These are phyloP conservation scores for Drusus annulatus DNA, from an alignment of 1,140 invertebrate species.

Conservation along the genomic window DNA sequence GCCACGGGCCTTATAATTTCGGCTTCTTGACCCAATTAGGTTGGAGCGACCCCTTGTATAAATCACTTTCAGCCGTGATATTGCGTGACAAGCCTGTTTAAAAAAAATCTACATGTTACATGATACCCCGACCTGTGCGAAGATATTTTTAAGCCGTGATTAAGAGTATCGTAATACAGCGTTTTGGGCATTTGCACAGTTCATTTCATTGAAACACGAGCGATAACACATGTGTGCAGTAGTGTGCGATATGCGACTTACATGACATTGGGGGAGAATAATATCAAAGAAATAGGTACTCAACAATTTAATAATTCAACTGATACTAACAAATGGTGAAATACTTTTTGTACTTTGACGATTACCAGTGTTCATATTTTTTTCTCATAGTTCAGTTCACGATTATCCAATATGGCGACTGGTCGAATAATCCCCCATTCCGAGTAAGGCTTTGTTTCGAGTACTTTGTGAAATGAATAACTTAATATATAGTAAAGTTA, in stretches of 20 bases:
- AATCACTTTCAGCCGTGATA: conserved; percentile 52
- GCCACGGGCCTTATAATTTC: conserved; percentile 19
- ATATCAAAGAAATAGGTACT: no score
- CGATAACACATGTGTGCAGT: conserved; percentile 29
- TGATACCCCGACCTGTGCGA: conserved; percentile 24
- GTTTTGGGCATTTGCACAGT: conserved; percentile 22
- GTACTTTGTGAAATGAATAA: no score
- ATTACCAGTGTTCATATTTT: no score
- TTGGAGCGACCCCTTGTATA: conserved; percentile 43
- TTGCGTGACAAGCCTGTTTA: conserved; percentile 54
- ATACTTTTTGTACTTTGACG: no score
- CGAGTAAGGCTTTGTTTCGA: no score
- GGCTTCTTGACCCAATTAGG: conserved; percentile 39
- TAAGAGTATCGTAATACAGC: conserved; percentile 45
- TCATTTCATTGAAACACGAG: conserved; percentile 39
- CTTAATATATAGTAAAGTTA: no score
- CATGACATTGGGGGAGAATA: no score
- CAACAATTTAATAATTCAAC: no score
- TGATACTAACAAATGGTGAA: no score
- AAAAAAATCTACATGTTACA: conserved; percentile 46
- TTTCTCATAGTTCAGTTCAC: no score
- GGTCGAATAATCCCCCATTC: no score
- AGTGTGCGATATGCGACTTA: not conserved
- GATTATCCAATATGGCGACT: no score
- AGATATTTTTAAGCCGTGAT: conserved; percentile 32